A percentile compares a stretch with the other conserved stretches of the same genome.
These are phyloP conservation scores for Clusia tigrina DNA, from an alignment of 2,888 invertebrate genomes.

Conservation along the genomic window DNA sequence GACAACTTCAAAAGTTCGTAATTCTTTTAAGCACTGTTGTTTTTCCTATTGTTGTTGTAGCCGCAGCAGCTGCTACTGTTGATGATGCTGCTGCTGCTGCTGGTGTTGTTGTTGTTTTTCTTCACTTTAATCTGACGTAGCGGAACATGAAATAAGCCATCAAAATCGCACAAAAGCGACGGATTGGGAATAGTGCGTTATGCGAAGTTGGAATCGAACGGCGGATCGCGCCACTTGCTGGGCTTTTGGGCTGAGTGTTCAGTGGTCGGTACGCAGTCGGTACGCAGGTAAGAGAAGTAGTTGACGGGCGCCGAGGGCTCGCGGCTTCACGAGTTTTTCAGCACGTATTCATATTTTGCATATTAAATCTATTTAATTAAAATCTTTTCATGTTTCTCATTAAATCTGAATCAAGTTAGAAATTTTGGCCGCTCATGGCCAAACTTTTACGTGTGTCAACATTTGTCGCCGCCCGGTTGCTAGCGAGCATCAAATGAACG, in stretches of 20 bases:
- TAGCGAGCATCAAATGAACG: no score
- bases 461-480: no score
- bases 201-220: no score
- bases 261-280: background rate
- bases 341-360: background rate
- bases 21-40: no score
- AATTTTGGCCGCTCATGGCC: slow-evolving; percentile 5
- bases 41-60: background rate
- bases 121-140: background rate
- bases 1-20: no score
- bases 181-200: no score
- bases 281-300: no score
- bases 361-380: background rate
- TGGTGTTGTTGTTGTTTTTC: background rate
- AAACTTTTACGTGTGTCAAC: slow-evolving; percentile 9
- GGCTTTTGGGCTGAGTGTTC: background rate
- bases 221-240: background rate
- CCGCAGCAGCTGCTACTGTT: no score
- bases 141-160: background rate
- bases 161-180: background rate
- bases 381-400: background rate
- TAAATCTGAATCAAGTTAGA: background rate
- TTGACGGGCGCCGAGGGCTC: background rate
- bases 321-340: background rate
- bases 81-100: no score